Conservation (phyloP, 2,113 vertebrate species). For the Emydura subglobosa region DNA sequence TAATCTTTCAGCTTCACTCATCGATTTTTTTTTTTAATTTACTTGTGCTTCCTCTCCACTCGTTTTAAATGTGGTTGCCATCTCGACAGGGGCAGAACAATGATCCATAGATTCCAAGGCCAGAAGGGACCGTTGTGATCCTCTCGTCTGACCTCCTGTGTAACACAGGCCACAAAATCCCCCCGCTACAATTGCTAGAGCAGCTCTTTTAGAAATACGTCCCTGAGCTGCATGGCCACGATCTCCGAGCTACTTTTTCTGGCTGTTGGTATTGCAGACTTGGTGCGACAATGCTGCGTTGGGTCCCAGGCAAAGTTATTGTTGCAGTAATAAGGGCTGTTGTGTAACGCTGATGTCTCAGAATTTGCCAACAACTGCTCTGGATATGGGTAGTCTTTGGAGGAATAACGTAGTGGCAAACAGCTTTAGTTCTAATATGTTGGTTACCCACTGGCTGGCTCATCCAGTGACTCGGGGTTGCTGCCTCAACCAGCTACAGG, state of each 20-base stretch:
- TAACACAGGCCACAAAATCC: no score
- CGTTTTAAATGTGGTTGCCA: neutral
- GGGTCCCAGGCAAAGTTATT: neutral
- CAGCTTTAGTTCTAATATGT: neutral
- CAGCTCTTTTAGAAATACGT: no score
- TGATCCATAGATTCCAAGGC: neutral
- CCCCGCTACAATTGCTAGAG: neutral
- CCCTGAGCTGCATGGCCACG: rapidly evolving
- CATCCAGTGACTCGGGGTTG: neutral
- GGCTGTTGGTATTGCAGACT: no score
- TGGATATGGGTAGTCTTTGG: neutral
- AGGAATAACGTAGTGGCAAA: neutral
- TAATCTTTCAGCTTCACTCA: neutral
- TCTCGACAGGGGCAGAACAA: neutral
- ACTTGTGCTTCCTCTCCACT: neutral
- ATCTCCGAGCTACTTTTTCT: neutral
- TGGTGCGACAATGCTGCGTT: no score
- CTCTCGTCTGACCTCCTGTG: no score
- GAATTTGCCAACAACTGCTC: neutral
- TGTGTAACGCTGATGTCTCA: neutral
- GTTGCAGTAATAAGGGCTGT: neutral
- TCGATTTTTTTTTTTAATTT: neutral
- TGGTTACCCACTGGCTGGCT: neutral
- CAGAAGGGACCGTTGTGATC: neutral
- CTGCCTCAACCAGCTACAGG: neutral